phyloP scores from a whole-genome alignment of 2,113 vertebrate species.

The Ifrita kowaldi region DNA sequence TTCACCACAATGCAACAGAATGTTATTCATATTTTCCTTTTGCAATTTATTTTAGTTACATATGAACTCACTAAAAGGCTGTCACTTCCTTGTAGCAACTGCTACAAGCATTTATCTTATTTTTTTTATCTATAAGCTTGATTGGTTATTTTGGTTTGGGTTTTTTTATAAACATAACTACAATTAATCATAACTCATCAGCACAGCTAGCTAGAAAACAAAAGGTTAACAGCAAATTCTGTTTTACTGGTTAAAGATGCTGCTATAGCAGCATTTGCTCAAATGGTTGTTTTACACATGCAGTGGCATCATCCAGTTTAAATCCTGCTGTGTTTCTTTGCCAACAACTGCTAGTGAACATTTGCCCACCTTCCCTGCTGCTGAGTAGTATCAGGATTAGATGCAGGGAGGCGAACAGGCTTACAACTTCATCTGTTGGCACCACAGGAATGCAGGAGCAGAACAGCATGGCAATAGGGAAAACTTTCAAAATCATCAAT shows the following conservation, averaged over 20 bases:
- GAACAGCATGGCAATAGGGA: conserved; percentile 59
- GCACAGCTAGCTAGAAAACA: conserved; percentile 16
- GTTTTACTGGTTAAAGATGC: conserved; percentile 47
- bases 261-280: conserved; percentile 51
- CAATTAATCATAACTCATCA: neutral
- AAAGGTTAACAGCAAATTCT: conserved; percentile 48
- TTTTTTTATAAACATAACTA: neutral
- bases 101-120: neutral
- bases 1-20: neutral
- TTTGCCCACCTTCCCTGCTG: conserved; percentile 69
- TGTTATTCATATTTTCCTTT: neutral
- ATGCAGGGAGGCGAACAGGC: conserved; percentile 56
- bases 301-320: conserved; percentile 57
- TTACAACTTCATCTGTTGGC: conserved; percentile 71
- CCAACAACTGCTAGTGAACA: conserved; percentile 69
- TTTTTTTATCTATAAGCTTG: neutral
- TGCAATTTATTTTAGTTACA: neutral
- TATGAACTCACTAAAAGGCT: neutral
- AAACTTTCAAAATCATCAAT: conserved; percentile 68
- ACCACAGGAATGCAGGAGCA: conserved; percentile 60
- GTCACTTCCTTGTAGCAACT: neutral
- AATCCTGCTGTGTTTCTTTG: conserved; percentile 69
- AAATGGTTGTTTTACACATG: conserved; percentile 54
- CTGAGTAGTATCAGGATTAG: conserved; percentile 65
- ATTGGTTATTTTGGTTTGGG: neutral